Conservation (phyloP, 2,888 invertebrate species). For the Diarsia mendica region DNA sequence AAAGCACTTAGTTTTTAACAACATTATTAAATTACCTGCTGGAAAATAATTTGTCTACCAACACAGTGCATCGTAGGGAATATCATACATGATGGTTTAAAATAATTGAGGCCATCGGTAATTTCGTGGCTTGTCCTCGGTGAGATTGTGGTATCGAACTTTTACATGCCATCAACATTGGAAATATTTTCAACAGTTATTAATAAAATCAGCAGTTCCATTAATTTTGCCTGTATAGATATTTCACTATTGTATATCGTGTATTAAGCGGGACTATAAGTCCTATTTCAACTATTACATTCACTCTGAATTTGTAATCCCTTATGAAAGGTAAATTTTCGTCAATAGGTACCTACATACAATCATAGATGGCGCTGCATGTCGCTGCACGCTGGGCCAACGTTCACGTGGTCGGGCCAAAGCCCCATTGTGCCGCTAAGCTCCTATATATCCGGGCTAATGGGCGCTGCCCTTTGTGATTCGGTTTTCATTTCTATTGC, state of each 20-base stretch:
- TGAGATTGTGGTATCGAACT: background rate
- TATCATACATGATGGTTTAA: constrained; percentile 4
- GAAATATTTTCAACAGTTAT: background rate
- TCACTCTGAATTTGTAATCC: constrained; percentile 36
- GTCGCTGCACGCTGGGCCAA: constrained; percentile 16
- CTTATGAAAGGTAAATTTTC: constrained; percentile 52
- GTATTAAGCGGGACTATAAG: background rate
- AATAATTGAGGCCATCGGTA: constrained; percentile 13
- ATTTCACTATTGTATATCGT: background rate
- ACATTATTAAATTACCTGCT: background rate
- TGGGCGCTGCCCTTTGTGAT: constrained; percentile 70
- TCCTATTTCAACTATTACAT: background rate
- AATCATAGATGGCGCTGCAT: constrained; percentile 29
- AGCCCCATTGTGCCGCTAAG: constrained; percentile 73
- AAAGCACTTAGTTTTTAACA: constrained; percentile 20
- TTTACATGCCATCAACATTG: background rate
- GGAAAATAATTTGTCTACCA: constrained; percentile 25
- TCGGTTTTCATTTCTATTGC: constrained; percentile 60
- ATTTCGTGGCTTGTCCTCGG: constrained; percentile 12
- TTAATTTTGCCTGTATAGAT: background rate
- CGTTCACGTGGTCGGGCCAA: constrained; percentile 57
- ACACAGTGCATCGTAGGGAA: background rate
- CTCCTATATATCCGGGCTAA: constrained; percentile 73
- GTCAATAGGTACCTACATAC: constrained; percentile 25
- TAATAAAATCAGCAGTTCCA: background rate